Evolutionary conservation across 2,113 vertebrate genomes (phyloP), one percentile per base, ranked within the genome.

Genomic region (Colaptes auratus): DNA sequence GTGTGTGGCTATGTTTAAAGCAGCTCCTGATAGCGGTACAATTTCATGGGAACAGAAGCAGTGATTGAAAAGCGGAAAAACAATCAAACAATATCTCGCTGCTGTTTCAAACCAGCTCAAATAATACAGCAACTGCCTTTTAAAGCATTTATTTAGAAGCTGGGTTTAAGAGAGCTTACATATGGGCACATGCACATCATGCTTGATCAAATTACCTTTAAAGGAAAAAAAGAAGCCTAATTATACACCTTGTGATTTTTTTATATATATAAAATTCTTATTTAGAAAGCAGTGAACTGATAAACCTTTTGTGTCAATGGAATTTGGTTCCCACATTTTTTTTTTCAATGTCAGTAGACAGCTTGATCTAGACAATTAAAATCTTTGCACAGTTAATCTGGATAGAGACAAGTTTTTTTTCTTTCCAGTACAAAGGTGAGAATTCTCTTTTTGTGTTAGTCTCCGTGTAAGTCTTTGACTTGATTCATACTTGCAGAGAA

Each of bases 121-220:
- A 31, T 39, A 35, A 46, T 9, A 59, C 7, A 66, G 18, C 35
- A 83, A 20, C 33, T 83, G 86, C 50, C n/a, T 21, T 42, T 78
- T 52, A 18, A 88, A 88, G 27, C 5, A 19, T 53, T 42, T 13
- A 11, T 79, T 33, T 53, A 58, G 53, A n/a, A 48, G 53, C 0
- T 52, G 39, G 28, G 19, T 44, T 86, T 75, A 12, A 70, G 59
- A 7, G 59, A 53, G 30, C 6, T 78, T 64, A 2, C 30, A 39
- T 1, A 3, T 20, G 35, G 9, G 18, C 23, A 17, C 11, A 1
- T 14, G 59, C 33, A 16, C 46, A 6, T 55, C 14, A 0, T n/a
- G 70, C 20, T 27, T 89, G 42, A 52, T 46, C 4, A 59, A 25
- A 44, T 48, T 39, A 9, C 11, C 46, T 20, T 67, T 20, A 48